Conservation (phyloP, 2,113 vertebrate genomes). For the Equus quagga region DNA sequence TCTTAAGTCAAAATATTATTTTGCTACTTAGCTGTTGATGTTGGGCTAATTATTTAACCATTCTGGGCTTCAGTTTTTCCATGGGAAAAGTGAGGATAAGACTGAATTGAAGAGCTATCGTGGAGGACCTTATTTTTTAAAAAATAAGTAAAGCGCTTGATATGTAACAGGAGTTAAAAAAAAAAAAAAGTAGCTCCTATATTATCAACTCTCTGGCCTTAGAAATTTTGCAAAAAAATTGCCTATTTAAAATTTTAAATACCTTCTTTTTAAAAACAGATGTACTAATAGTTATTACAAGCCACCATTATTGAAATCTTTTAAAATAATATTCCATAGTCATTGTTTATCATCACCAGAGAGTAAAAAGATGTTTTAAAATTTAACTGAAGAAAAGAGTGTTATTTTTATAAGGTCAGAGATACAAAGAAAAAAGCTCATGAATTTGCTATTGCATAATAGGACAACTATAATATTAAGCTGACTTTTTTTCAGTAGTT, state of each 20-base stretch:
- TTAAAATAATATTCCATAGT: background rate
- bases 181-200: background rate
- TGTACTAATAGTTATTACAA: background rate
- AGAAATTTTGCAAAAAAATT: background rate
- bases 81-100: background rate
- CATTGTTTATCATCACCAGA: background rate
- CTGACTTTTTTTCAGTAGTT: background rate
- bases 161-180: background rate
- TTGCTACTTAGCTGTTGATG: background rate
- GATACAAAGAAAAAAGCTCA: background rate
- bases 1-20: background rate
- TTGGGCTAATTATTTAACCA: background rate
- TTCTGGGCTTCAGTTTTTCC: background rate
- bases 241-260: background rate
- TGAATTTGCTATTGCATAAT: background rate
- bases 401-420: constrained; percentile 11
- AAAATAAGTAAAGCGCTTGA: background rate
- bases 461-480: background rate
- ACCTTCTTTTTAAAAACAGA: background rate
- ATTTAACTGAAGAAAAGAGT: background rate
- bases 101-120: background rate
- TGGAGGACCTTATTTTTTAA: background rate
- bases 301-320: background rate
- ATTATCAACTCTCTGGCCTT: background rate
- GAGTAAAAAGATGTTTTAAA: constrained; percentile 39